A percentile compares a stretch with the other conserved stretches of the same genome.
These are phyloP conservation scores for Agrypnia vestita DNA, from an alignment of 1,140 invertebrate genomes.

Conservation along the genomic window DNA sequence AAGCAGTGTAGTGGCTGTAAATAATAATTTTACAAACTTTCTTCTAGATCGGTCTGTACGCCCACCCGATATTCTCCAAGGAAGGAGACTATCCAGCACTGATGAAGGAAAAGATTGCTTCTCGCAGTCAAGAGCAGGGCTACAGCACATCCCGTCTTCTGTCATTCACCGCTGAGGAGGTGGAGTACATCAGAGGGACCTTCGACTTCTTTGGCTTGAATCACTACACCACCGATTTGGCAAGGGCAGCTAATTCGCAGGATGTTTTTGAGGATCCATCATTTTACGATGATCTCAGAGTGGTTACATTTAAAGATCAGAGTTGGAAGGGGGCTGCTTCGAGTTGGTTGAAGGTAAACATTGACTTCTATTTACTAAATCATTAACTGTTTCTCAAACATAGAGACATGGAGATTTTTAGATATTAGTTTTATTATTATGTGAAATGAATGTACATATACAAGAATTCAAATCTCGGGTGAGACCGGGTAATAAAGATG, in stretches of 20 bases:
- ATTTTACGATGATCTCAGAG: slow-evolving; percentile 42
- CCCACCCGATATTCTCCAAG: slow-evolving; percentile 63
- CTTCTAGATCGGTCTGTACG: slow-evolving; percentile 63
- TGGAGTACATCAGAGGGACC: slow-evolving; percentile 72
- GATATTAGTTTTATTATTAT: too few species aligned
- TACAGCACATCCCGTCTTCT: slow-evolving; percentile 63
- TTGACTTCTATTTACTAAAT: slow-evolving; percentile 55
- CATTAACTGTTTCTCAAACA: background rate
- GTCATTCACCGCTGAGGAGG: slow-evolving; percentile 69
- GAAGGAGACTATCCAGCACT: slow-evolving; percentile 64
- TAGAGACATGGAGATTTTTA: too few species aligned
- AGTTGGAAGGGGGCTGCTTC: slow-evolving; percentile 49
- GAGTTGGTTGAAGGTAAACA: slow-evolving; percentile 52
- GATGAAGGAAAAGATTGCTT: slow-evolving; percentile 63
- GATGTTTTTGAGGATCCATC: slow-evolving; percentile 45
- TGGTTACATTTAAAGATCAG: slow-evolving; percentile 45
- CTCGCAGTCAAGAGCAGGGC: slow-evolving; percentile 64
- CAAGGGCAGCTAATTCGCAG: slow-evolving; percentile 32
- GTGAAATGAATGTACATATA: too few species aligned
- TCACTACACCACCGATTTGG: slow-evolving; percentile 56
- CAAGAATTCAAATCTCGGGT: too few species aligned
- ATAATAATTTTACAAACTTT: too few species aligned
- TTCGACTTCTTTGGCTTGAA: slow-evolving; percentile 66
- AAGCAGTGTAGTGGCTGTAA: too few species aligned
- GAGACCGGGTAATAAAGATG: too few species aligned